phyloP scores from a whole-genome alignment of 2,888 invertebrate species.

The Dasypolia templi region DNA sequence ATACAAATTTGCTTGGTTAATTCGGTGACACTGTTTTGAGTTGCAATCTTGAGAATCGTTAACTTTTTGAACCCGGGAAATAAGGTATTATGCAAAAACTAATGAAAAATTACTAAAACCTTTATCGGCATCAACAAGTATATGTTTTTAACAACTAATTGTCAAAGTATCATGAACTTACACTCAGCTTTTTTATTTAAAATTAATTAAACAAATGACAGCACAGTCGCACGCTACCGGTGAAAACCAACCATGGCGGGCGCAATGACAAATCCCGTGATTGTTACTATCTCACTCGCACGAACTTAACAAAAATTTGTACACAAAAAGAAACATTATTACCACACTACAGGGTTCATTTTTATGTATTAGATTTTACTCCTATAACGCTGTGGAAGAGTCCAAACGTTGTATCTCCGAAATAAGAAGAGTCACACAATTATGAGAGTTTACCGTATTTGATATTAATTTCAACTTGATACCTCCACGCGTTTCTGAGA shows the following conservation, averaged over 20 bases:
- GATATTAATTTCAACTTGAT: too few relatives aligned
- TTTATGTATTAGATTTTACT: slow-evolving; percentile 22
- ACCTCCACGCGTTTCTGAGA: too few relatives aligned
- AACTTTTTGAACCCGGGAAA: slow-evolving; percentile 22
- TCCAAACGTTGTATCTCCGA: slow-evolving; percentile 29
- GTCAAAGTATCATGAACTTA: too few relatives aligned
- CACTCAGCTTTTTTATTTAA: slow-evolving; percentile 11
- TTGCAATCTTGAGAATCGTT: slow-evolving; percentile 27
- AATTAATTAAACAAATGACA: slow-evolving; percentile 14
- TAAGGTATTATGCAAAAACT: slow-evolving; percentile 11
- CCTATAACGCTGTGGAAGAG: slow-evolving; percentile 22
- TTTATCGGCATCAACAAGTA: too few relatives aligned
- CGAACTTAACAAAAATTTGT: slow-evolving; percentile 18
- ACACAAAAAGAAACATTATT: slow-evolving; percentile 12
- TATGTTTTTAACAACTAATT: too few relatives aligned
- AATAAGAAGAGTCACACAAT: slow-evolving; percentile 27
- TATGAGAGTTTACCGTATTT: slow-evolving; percentile 20
- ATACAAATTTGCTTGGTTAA: slow-evolving; percentile 17
- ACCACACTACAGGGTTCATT: slow-evolving; percentile 1
- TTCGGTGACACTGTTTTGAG: slow-evolving; percentile 21
- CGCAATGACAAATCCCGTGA: slow-evolving; percentile 14
- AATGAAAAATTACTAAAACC: too few relatives aligned
- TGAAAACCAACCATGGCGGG: slow-evolving; percentile 10
- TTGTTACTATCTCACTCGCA: slow-evolving; percentile 22
- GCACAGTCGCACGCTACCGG: slow-evolving; percentile 18